Percentiles rank a stretch among this genome's conserved stretches.
Conservation (phyloP, 2,888 invertebrate species). For the Hyles lineata region DNA sequence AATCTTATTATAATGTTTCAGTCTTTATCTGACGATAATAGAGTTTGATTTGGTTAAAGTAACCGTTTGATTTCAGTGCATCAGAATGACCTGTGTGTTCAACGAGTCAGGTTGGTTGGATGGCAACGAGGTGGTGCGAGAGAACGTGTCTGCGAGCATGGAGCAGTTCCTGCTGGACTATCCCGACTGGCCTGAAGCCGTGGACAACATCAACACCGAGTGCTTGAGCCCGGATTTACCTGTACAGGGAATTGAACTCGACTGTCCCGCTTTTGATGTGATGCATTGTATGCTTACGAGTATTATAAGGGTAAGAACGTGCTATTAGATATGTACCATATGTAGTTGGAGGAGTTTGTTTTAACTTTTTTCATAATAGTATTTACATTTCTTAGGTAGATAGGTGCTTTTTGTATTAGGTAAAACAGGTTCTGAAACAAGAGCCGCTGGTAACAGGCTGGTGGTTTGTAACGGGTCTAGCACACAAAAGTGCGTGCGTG, state of each 20-base stretch:
- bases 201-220: slow-evolving; percentile 50
- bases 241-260: slow-evolving; percentile 56
- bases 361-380: no score
- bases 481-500: no score
- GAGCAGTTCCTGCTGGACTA: slow-evolving; percentile 56
- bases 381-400: no score
- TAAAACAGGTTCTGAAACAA: no score
- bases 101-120: slow-evolving; percentile 59
- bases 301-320: slow-evolving; percentile 60
- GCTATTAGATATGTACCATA: no score
- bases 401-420: no score
- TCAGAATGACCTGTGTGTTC: slow-evolving; percentile 60
- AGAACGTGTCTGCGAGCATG: slow-evolving; percentile 53
- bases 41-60: not conserved
- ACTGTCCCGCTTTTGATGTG: slow-evolving; percentile 69
- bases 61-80: slow-evolving; percentile 58
- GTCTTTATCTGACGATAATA: no score
- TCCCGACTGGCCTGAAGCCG: slow-evolving; percentile 59
- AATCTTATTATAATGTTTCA: no score
- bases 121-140: slow-evolving; percentile 53
- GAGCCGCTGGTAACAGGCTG: no score
- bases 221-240: slow-evolving; percentile 57
- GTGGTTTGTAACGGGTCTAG: no score
- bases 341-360: no score
- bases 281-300: slow-evolving; percentile 55